Evolutionary conservation across 2,797 vertebrate genomes (phyloP).

Genomic region (Neosilurus hyrtlii): DNA sequence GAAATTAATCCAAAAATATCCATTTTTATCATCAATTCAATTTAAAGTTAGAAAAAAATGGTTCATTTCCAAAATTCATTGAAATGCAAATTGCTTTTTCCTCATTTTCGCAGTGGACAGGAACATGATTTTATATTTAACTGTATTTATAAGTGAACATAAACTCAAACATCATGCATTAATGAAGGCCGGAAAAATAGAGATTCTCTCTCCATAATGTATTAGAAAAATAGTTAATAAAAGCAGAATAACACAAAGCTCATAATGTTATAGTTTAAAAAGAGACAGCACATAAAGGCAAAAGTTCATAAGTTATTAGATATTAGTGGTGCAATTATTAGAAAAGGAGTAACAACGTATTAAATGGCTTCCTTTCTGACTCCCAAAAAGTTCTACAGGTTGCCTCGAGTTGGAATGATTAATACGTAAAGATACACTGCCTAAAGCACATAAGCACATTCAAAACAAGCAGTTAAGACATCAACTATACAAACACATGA

Average conservation of each 20-base stretch:
- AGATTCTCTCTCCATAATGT: not conserved
- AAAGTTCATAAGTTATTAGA: not conserved
- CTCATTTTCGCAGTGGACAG: not conserved
- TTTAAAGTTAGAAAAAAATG: not conserved
- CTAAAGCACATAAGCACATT: not conserved
- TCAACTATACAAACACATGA: not conserved
- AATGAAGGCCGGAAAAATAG: not conserved
- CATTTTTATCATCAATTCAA: not conserved
- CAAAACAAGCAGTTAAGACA: not conserved
- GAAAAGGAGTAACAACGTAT: not conserved
- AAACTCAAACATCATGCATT: not conserved
- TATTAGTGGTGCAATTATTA: slow-evolving; percentile 15
- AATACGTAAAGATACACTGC: not conserved
- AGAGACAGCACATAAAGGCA: not conserved
- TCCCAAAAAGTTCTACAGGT: not conserved
- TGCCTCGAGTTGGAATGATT: not conserved
- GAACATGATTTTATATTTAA: not conserved
- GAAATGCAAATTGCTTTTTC: slow-evolving; percentile 4
- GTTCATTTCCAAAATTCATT: not conserved
- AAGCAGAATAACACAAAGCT: not conserved
- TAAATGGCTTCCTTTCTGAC: not conserved
- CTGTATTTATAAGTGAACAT: not conserved
- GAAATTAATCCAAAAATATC: not conserved
- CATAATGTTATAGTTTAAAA: not conserved
- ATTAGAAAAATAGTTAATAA: not conserved